Evolutionary conservation across 1,140 invertebrate species (phyloP), one percentile per base, ranked within the genome.

Genomic region (Microplitis demolitor): DNA sequence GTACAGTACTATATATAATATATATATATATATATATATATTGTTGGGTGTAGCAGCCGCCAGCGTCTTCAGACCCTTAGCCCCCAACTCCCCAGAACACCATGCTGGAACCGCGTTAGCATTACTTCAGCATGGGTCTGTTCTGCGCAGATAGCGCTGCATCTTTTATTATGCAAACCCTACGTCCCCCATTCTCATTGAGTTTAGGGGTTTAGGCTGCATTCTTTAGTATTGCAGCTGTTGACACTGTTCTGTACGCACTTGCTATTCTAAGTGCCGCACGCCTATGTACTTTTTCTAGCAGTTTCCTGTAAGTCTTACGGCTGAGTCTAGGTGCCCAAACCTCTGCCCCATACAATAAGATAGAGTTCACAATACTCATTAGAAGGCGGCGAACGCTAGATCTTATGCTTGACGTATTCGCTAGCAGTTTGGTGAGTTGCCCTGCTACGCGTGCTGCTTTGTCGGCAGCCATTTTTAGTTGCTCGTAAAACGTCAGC

Each of bases 291-390:
- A 77, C 74, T 6, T 45, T 66, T n/a, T 68, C 60, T 51, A 78
- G 61, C n/a, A 62, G 24, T 11, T 76, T 73, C 14, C 71, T 50
- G 53, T 79, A 75, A 14, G 54, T 70, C 2, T 73, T 60, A 3
- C 8, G 39, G 6, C 76, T 24, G 4, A 78, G 60, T 0, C 74
- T 64, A 5, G 74, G 62, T 1, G 70, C 53, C 76, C 74, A 81
- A 31, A 78, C 56, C 16, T 77, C 72, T 31, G 77, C 69, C 4
- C 69, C 79, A 35, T 80, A 80, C 6, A 80, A 68, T 50, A 81
- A 11, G 9, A 76, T 56, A 4, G 79, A 78, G 8, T 78, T 45
- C 3, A 69, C 68, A 0, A 78, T 74, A 11, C 69, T 54, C 62
- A 73, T 74, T 11, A 82, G 66, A n/a, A 14, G 4, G 33, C 73